These are phyloP conservation scores for Diachrysia chrysitis DNA, from an alignment of 2,888 invertebrate species.

Conservation along the genomic window DNA sequence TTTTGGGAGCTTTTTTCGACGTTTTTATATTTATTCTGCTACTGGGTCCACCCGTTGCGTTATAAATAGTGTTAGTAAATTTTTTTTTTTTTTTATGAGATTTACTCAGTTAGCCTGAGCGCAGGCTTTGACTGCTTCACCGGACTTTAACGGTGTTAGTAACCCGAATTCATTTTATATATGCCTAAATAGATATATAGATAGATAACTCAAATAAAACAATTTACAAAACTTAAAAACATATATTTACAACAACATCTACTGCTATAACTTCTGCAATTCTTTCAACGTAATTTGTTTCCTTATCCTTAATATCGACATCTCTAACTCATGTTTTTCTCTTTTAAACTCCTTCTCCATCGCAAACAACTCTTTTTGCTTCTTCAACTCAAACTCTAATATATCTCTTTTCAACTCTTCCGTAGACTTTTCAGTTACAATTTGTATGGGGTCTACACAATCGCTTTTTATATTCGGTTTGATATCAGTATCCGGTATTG, in stretches of 20 bases:
- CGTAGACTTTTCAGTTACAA: slow-evolving; percentile 33
- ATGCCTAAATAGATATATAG: too few species aligned
- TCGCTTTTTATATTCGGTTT: slow-evolving; percentile 41
- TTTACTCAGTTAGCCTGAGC: too few species aligned
- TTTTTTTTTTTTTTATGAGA: too few species aligned
- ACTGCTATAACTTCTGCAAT: slow-evolving; percentile 50
- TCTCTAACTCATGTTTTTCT: slow-evolving; percentile 59
- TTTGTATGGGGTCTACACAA: slow-evolving; percentile 45
- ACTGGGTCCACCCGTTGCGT: too few species aligned
- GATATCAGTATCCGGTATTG: slow-evolving; percentile 34
- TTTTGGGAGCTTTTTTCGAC: too few species aligned
- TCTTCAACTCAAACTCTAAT: slow-evolving; percentile 58
- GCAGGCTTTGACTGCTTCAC: too few species aligned
- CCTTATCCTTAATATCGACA: slow-evolving; percentile 54
- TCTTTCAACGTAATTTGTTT: slow-evolving; percentile 56
- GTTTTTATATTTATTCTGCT: too few species aligned
- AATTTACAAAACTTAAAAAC: not conserved
- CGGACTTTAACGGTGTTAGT: too few species aligned
- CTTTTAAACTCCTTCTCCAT: slow-evolving; percentile 55
- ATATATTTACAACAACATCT: not conserved
- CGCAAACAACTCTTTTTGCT: slow-evolving; percentile 57
- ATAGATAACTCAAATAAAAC: not conserved
- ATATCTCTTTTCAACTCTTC: slow-evolving; percentile 55
- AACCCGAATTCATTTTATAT: too few species aligned
- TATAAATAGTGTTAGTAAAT: too few species aligned